These are phyloP conservation scores for Alloscopus bannaensis DNA, from an alignment of 2,888 invertebrate genomes.

Conservation along the genomic window DNA sequence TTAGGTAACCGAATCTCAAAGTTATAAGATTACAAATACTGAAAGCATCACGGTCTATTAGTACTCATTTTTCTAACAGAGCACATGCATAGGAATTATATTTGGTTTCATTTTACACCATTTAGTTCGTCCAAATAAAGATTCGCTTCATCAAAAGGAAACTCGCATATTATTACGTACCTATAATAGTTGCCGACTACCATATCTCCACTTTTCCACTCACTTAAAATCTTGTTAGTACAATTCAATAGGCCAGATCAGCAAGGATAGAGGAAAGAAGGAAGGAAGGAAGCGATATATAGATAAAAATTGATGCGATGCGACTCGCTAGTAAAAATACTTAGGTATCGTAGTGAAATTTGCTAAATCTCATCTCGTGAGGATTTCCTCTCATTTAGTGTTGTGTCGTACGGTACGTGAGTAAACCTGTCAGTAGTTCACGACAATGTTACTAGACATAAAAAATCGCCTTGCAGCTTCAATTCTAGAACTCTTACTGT, in stretches of 20 bases:
- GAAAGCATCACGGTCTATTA: neutral
- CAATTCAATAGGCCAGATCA: conserved; percentile 24
- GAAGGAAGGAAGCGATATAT: conserved; percentile 42
- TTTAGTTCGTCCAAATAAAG: conserved; percentile 9
- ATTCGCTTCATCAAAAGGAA: neutral
- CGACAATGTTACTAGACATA: no score
- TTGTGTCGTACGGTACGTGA: neutral
- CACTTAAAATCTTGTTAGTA: conserved; percentile 47
- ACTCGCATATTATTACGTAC: conserved; percentile 6
- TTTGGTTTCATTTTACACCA: no score
- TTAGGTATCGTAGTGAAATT: conserved; percentile 10
- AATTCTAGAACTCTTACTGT: no score
- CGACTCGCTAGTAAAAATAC: neutral
- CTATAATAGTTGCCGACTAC: no score
- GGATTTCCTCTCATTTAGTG: conserved; percentile 8
- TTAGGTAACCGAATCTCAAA: neutral
- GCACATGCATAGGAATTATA: no score
- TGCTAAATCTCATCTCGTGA: neutral
- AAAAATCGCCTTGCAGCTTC: no score
- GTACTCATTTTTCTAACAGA: no score
- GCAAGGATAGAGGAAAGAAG: conserved; percentile 2
- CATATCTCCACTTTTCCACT: conserved; percentile 15
- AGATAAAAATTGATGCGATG: conserved; percentile 15
- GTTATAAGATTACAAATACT: neutral
- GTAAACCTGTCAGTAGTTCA: no score